These are phyloP conservation scores for Hipparchia semele DNA, from an alignment of 2,888 invertebrate genomes.

Conservation along the genomic window DNA sequence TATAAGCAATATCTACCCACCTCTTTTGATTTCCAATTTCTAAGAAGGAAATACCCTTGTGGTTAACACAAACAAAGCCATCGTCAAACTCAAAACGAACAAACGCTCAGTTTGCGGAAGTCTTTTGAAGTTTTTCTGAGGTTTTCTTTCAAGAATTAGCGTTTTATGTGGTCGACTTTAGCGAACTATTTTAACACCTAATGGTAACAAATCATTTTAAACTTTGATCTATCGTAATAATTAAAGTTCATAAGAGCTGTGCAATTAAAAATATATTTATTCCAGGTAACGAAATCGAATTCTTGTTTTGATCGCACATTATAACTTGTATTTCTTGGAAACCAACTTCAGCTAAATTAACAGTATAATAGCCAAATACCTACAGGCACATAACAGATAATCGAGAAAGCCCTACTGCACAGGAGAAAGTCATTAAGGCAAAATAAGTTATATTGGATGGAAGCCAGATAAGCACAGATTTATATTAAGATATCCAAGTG, in stretches of 20 bases:
- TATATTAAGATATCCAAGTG: conserved; percentile 24
- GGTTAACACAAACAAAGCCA: conserved; percentile 19
- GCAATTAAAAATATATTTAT: no score
- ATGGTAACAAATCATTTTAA: not conserved
- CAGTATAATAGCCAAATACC: not conserved
- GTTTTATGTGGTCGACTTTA: conserved; percentile 17
- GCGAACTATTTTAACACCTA: not conserved
- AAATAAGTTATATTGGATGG: conserved; percentile 6
- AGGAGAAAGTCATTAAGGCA: conserved; percentile 14
- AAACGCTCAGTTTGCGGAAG: conserved; percentile 28
- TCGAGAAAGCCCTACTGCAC: not conserved
- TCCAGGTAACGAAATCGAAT: no score
- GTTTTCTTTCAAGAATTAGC: conserved; percentile 28
- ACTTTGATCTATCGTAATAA: not conserved
- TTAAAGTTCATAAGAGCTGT: no score
- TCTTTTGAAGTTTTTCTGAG: conserved; percentile 33
- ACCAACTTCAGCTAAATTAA: not conserved
- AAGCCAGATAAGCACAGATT: conserved; percentile 16
- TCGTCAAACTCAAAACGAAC: conserved; percentile 26
- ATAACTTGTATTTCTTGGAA: not conserved
- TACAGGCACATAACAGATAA: not conserved
- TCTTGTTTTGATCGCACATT: no score
- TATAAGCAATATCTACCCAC: not conserved
- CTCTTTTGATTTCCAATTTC: conserved; percentile 1
- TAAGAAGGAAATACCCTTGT: conserved; percentile 28